Evolutionary conservation across 2,113 vertebrate species (phyloP), one percentile per base, ranked within the genome.

Genomic region (Thunnus maccoyii): DNA sequence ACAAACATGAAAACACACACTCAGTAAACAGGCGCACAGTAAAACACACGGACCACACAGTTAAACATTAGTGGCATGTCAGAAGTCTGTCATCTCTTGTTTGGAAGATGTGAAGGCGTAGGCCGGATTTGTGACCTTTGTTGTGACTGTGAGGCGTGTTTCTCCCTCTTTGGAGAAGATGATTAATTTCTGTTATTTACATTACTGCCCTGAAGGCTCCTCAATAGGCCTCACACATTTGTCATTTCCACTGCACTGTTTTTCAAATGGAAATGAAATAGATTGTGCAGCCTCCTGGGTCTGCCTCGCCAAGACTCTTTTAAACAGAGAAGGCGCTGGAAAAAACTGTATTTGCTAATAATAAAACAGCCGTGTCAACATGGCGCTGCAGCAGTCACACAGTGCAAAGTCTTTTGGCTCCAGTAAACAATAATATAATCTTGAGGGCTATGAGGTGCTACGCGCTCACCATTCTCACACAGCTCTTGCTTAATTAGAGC

Each of bases 141-240:
- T 89, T 91, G 88, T 87, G 91, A 89, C 88, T 87, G 74, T 82
- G 73, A 90, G 85, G 80, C 73, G 77, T 55, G 68, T 87, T 89
- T 81, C 82, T 87, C 82, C 84, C 90, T 91, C 78, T 89, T 88
- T 89, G 78, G 83, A 82, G 78, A 82, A 79, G 90, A 93, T 93
- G 91, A 93, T 93, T 93, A 90, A 93, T 93, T 92, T 90, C 85
- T 84, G 90, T 92, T 93, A 93, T 94, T 94, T 94, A 92, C 92
- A 93, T 93, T 93, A 83, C 83, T 86, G 89, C 89, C 92, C 91
- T 67, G 87, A 73, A 91, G 91, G 92, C 86, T 90, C 78, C 80
- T 90, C 76, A 70, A 85, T 67, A 30, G 90, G 83, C 87, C 67
- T 90, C 86, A 63, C 74, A 70, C 91, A 92, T 94, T 93, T 92